Base-by-base conservation (phyloP, 2,888 invertebrate species). In the Melipona beecheii region DNA sequence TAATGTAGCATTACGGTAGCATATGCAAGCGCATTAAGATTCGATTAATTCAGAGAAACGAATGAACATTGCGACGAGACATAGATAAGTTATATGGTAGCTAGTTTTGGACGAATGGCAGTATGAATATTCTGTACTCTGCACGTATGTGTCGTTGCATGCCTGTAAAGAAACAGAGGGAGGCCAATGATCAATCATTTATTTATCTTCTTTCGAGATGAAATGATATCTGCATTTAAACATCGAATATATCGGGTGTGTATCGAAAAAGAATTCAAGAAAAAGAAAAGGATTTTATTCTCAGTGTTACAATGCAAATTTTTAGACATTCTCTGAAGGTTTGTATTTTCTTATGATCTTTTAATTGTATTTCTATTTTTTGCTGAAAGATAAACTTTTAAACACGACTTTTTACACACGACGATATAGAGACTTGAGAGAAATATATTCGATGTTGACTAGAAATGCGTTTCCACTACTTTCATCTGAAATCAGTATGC, bases 71-170 rank as follows among this genome's bases (percentile, higher is more conserved):
- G 60, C 72, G 79, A 21, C 54, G 75, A 65, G 72, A 54, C 54
- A 74, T 72, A 79, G 49, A 72, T 78, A 77, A 85, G 58, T 60
- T 81, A 78, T 49, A 70, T 49, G 71, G 82, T 86, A 86, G 86
- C 68, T 83, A 86, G 75, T 70, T 76, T 36, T 60, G 76, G 77
- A 79, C 83, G 86, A 79, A 83, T 86, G 86, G 50, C 75, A 70
- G 86, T 82, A 86, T 83, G 86, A 83, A 69, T 58, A 78, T 81
- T 77, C 79, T 86, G 86, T 86, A 81, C 66, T 79, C 69, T 75
- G 86, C 76, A 83, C 83, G 86, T 75, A 70, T 83, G 86, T 74
- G 78, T 86, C 60, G 65, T 82, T 77, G 86, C 76, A 79, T 86
- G 77, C 71, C 71, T 83, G 79, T 79, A 79, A 80, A 76, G 52